phyloP scores from a whole-genome alignment of 1,140 invertebrate genomes.

The Drosophila novamexicana region DNA sequence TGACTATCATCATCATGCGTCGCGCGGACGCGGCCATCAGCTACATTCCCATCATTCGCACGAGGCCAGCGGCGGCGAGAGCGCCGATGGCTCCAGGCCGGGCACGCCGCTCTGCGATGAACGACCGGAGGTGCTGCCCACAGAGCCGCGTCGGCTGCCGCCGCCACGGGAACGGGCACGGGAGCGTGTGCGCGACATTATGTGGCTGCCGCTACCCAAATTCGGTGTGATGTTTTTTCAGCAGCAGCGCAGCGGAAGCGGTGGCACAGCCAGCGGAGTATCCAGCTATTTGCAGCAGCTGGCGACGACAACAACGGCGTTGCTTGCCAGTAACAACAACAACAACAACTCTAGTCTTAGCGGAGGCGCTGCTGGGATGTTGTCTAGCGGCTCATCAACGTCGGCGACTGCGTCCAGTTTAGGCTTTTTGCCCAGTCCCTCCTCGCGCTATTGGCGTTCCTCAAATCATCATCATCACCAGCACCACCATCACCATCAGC shows the following conservation, averaged over 20 bases:
- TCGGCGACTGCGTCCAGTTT: conserved; percentile 39
- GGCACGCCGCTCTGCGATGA: conserved; percentile 94
- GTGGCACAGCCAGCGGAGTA: conserved; percentile 8
- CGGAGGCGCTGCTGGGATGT: conserved; percentile 28
- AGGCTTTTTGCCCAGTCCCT: conserved; percentile 70
- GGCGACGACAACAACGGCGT: conserved; percentile 13
- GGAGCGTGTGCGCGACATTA: conserved; percentile 88
- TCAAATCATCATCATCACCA: conserved; percentile 75
- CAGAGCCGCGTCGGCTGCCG: conserved; percentile 90
- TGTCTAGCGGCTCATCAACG: conserved; percentile 32
- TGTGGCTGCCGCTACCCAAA: conserved; percentile 92
- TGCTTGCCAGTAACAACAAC: conserved; percentile 41
- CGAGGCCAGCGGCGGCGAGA: conserved; percentile 83
- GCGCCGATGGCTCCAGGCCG: conserved; percentile 88
- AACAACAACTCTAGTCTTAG: conserved; percentile 82
- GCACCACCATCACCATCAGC: conserved; percentile 61
- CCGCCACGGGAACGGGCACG: conserved; percentile 86
- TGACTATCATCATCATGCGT: conserved; percentile 77
- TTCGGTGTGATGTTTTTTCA: conserved; percentile 91
- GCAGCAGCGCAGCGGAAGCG: conserved; percentile 68
- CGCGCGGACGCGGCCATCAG: conserved; percentile 79
- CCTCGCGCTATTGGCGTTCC: conserved; percentile 77
- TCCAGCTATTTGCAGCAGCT: conserved; percentile 54
- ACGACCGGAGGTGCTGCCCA: conserved; percentile 90
- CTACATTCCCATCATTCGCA: conserved; percentile 84